These are phyloP conservation scores for Distichodus sexfasciatus DNA, from an alignment of 2,797 vertebrate genomes.

Conservation along the genomic window DNA sequence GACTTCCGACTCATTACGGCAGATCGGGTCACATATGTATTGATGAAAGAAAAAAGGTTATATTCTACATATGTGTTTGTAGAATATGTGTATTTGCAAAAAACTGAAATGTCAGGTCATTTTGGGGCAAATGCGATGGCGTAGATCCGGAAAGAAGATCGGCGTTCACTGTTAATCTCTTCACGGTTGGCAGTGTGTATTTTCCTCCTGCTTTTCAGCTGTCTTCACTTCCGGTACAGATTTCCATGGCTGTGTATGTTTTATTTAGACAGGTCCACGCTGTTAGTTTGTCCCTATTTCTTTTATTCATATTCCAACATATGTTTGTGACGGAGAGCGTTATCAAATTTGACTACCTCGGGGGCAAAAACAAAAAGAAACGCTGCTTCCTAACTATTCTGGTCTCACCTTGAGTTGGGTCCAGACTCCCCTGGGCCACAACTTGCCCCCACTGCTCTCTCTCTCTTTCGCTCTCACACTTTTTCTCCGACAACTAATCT, in stretches of 20 bases:
- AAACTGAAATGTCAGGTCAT: not conserved
- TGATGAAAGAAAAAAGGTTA: too few relatives aligned
- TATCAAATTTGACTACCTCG: slow-evolving; percentile 37
- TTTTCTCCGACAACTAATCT: slow-evolving; percentile 41
- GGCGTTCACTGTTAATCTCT: not conserved
- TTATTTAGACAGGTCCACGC: not conserved
- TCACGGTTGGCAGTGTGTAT: not conserved
- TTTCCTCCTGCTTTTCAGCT: not conserved
- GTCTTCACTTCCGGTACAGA: not conserved
- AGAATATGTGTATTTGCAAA: not conserved
- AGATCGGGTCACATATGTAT: too few relatives aligned
- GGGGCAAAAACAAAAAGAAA: slow-evolving; percentile 38
- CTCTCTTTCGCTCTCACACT: slow-evolving; percentile 12
- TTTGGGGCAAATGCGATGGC: too few relatives aligned
- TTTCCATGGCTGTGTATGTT: not conserved
- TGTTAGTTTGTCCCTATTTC: slow-evolving; percentile 4
- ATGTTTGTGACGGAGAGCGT: not conserved
- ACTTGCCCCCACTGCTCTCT: slow-evolving; percentile 28
- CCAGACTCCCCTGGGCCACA: slow-evolving; percentile 31
- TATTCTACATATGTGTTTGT: too few relatives aligned
- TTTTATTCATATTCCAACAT: not conserved
- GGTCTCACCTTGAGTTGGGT: slow-evolving; percentile 53
- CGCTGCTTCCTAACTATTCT: slow-evolving; percentile 45
- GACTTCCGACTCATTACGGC: too few relatives aligned
- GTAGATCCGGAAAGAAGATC: too few relatives aligned